phyloP scores from a whole-genome alignment of 2,888 invertebrate genomes.

The Meiosimyza platycephala region DNA sequence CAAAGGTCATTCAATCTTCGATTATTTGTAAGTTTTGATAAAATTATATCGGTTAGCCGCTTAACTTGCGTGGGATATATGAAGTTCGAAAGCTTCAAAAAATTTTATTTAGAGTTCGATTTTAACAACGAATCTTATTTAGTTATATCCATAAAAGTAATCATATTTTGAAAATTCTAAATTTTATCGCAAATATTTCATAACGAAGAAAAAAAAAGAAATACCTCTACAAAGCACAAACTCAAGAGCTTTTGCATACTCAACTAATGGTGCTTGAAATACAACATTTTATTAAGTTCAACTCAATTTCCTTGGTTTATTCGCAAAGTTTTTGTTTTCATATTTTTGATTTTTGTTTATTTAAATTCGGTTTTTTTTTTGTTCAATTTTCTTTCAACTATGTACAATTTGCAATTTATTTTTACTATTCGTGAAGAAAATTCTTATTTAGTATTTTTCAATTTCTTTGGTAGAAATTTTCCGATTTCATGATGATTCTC shows the following conservation, averaged over 20 bases:
- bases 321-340: not conserved
- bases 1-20: too few species aligned
- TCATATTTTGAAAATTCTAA: too few species aligned
- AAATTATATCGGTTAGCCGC: too few species aligned
- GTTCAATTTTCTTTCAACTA: constrained; percentile 5
- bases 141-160: too few species aligned
- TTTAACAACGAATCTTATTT: too few species aligned
- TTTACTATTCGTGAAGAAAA: constrained; percentile 39
- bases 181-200: too few species aligned
- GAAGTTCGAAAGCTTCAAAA: not conserved
- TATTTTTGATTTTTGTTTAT: not conserved
- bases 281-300: not conserved
- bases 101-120: not conserved
- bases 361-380: not conserved
- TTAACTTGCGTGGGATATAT: too few species aligned
- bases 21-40: too few species aligned
- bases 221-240: too few species aligned
- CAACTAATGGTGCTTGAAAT: not conserved
- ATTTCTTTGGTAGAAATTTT: constrained; percentile 35
- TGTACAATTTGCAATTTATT: constrained; percentile 42
- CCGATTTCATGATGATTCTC: constrained; percentile 12
- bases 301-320: too few species aligned
- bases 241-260: too few species aligned
- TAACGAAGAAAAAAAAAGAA: too few species aligned
- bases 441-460: constrained; percentile 4